Percentiles rank a stretch among this genome's conserved stretches.
phyloP scores from a whole-genome alignment of 37 sponge, comb jelly and placozoan species.

The Aplysina aerophoba region DNA sequence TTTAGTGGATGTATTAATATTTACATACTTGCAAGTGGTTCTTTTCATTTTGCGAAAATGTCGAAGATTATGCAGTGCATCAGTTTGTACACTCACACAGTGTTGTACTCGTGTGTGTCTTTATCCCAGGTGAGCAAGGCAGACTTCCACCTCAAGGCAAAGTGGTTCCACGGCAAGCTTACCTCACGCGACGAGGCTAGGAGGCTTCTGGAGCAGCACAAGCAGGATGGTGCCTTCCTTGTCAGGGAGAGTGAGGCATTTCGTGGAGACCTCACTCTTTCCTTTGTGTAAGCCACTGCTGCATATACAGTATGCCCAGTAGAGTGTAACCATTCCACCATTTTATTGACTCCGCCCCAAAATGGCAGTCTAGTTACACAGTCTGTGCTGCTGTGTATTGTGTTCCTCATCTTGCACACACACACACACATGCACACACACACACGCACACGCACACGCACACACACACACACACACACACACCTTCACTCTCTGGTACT shows the following conservation, averaged over 20 bases:
- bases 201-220: conserved; percentile 76
- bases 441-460: too few species aligned
- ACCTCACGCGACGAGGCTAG: conserved; percentile 72
- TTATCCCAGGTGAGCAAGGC: conserved; percentile 37
- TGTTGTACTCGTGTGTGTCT: conserved; percentile 24
- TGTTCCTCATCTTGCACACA: conserved; percentile 14
- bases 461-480: too few species aligned
- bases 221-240: conserved; percentile 86
- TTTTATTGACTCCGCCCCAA: too few species aligned
- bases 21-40: too few species aligned
- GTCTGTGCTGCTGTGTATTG: not conserved
- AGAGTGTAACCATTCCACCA: too few species aligned
- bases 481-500: too few species aligned
- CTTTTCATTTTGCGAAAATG: too few species aligned
- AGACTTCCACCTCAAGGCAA: conserved; percentile 67
- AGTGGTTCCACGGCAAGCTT: conserved; percentile 90
- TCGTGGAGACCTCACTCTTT: conserved; percentile 89
- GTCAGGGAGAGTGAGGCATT: conserved; percentile 94
- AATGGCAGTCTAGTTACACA: too few species aligned
- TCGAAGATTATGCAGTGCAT: too few species aligned
- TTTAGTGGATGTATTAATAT: too few species aligned
- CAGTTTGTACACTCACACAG: too few species aligned
- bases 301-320: not conserved
- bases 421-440: conserved; percentile 29
- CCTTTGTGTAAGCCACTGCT: conserved; percentile 68